Conservation (phyloP, 2,113 vertebrate genomes). For the Sylvia atricapilla region DNA sequence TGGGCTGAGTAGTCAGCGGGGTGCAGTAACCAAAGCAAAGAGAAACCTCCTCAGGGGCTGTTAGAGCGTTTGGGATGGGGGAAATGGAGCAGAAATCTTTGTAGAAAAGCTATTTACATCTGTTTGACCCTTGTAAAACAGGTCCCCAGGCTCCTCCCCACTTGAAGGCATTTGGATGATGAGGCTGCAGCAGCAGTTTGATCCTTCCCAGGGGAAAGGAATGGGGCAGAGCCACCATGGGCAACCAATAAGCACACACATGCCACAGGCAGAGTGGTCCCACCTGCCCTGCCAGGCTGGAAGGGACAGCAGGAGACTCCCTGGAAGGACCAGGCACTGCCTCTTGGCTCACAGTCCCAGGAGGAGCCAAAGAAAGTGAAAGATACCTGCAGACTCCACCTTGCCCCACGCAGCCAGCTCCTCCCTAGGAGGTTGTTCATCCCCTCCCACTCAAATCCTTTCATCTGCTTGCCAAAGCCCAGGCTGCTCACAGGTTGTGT, state of each 20-base stretch:
- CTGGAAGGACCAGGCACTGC: not conserved
- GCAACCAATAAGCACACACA: not conserved
- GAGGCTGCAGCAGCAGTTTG: not conserved
- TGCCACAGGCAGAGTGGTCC: not conserved
- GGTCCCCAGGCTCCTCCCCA: not conserved
- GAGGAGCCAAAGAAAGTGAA: constrained; percentile 28
- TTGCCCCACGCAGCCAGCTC: not conserved
- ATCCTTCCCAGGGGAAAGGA: not conserved
- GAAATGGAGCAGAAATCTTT: constrained; percentile 27
- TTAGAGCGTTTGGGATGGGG: not conserved
- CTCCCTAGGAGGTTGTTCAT: not conserved
- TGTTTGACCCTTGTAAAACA: constrained; percentile 40
- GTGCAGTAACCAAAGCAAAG: constrained; percentile 39
- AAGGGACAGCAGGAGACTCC: not conserved
- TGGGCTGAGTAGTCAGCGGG: constrained; percentile 36
- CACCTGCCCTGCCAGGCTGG: not conserved
- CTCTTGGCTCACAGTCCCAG: not conserved
- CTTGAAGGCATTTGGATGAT: not conserved
- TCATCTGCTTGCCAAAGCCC: not conserved
- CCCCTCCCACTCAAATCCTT: not conserved
- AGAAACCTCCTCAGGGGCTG: constrained; percentile 21
- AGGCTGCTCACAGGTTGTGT: not conserved
- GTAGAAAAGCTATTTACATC: constrained; percentile 43
- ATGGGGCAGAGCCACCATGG: not conserved
- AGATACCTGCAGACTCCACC: not conserved